Conservation (phyloP, 2,888 invertebrate genomes). For the Caenorhabditis sp. region DNA sequence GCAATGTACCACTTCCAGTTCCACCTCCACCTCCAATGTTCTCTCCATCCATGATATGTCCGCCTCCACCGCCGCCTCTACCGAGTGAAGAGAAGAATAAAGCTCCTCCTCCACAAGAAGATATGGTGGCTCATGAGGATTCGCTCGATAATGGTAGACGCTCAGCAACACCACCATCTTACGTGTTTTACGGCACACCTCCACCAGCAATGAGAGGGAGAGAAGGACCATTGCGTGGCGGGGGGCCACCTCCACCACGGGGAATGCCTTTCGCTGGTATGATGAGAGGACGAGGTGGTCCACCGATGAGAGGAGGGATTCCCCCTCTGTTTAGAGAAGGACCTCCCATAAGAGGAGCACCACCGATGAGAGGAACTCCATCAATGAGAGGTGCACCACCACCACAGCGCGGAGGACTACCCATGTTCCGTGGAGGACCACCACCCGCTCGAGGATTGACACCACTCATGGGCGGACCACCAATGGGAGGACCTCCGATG, state of each 20-base stretch:
- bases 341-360: conserved; percentile 32
- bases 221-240: conserved; percentile 20
- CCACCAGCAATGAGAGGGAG: conserved; percentile 24
- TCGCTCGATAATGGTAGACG: background rate
- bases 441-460: conserved; percentile 18
- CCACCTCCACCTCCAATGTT: conserved; percentile 57
- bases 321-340: conserved; percentile 4
- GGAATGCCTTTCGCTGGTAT: conserved; percentile 12
- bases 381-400: conserved; percentile 1
- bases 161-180: conserved; percentile 8
- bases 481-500: conserved; percentile 23
- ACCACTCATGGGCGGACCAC: conserved; percentile 4
- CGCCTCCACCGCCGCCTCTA: conserved; percentile 49
- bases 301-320: conserved; percentile 38
- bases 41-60: conserved; percentile 50
- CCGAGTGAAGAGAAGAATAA: conserved; percentile 38
- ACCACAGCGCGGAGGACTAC: conserved; percentile 21
- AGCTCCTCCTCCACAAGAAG: background rate
- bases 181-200: background rate
- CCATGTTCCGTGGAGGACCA: conserved; percentile 28
- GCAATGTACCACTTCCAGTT: conserved; percentile 40
- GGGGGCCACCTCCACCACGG: conserved; percentile 19
- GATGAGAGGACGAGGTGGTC: conserved; percentile 37
- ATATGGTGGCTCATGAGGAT: background rate
- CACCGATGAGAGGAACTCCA: conserved; percentile 34